Evolutionary conservation across 1,140 invertebrate genomes (phyloP).

Genomic region (Calliopsis andreniformis): DNA sequence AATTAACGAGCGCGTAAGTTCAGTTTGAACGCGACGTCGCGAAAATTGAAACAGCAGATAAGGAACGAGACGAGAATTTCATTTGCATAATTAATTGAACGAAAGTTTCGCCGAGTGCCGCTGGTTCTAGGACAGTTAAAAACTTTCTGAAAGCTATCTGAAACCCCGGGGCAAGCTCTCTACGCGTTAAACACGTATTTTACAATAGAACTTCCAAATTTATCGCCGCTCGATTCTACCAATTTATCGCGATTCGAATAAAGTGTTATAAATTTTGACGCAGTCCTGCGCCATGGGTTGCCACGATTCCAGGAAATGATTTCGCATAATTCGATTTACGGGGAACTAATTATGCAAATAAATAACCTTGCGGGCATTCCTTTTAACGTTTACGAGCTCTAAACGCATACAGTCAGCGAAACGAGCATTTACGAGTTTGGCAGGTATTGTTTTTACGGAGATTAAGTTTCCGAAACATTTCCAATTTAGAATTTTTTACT

Average conservation of each 20-base stretch:
- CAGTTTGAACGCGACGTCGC: neutral
- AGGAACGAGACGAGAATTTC: conserved; percentile 22
- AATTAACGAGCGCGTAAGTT: conserved; percentile 13
- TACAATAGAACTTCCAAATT: conserved; percentile 42
- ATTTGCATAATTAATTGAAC: conserved; percentile 51
- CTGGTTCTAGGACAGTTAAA: conserved; percentile 23
- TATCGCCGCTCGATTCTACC: neutral
- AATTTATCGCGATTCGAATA: conserved; percentile 25
- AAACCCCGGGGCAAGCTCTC: neutral
- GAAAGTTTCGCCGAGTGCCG: conserved; percentile 15
- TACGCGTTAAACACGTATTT: conserved; percentile 16
- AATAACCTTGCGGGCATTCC: neutral
- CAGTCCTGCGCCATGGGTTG: neutral
- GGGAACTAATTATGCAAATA: conserved; percentile 34
- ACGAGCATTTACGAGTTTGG: too few species aligned
- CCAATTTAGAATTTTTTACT: too few species aligned
- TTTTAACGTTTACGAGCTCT: neutral
- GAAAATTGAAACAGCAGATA: conserved; percentile 38
- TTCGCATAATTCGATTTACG: conserved; percentile 31
- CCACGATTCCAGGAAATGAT: neutral
- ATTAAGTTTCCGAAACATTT: too few species aligned
- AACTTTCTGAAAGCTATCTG: conserved; percentile 4
- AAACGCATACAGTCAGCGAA: neutral
- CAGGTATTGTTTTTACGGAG: too few species aligned
- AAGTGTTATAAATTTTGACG: conserved; percentile 32